Base-by-base conservation (phyloP, 2,888 invertebrate genomes). In the Pyrochroa serraticornis region DNA sequence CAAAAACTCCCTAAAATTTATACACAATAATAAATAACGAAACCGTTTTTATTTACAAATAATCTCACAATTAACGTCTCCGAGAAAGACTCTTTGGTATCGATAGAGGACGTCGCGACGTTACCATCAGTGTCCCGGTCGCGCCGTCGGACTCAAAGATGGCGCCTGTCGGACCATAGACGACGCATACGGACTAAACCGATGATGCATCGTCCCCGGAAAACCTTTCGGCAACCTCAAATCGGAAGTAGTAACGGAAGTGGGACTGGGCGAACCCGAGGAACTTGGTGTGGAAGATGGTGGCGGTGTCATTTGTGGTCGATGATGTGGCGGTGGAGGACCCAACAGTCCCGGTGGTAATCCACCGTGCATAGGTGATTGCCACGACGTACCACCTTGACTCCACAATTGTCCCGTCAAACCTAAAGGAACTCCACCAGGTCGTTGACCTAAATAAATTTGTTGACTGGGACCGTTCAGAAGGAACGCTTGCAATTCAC, bases 231-330 rank as follows among this genome's bases (percentile, higher is more conserved):
- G 80, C 62, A 81, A 72, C 67, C 81, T 74, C 60, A 81, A 64
- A 54, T 81, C 81, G 38, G 78, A 66, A 33, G 73, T 71, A 58
- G 65, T 75, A 42, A 78, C 68, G 34, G 77, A 75, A 36, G 79
- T 79, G 79, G 84, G 79, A 56, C 78, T 79, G 12, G 86, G 84
- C n/a, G 86, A 85, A 67, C 86, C 86, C 7, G 86, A 85, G 72
- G 86, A 85, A 70, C 85, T 83, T 8, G 86, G 81, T 1, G 84
- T 78, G 6, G 79, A 77, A 13, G 79, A 74, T 36, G 79, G 75
- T 34, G 79, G 80, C 32, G 80, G 84, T 14, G 80, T 77, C 47
- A 78, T 72, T 61, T 80, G 78, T 6, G 78, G 77, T 48, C 80
- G 67, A 42, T 73, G 77, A 34, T 72, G 76, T 10, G 76, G 70